Evolutionary conservation across 2,888 invertebrate species (phyloP).

Genomic region (Cartodere bifasciata): DNA sequence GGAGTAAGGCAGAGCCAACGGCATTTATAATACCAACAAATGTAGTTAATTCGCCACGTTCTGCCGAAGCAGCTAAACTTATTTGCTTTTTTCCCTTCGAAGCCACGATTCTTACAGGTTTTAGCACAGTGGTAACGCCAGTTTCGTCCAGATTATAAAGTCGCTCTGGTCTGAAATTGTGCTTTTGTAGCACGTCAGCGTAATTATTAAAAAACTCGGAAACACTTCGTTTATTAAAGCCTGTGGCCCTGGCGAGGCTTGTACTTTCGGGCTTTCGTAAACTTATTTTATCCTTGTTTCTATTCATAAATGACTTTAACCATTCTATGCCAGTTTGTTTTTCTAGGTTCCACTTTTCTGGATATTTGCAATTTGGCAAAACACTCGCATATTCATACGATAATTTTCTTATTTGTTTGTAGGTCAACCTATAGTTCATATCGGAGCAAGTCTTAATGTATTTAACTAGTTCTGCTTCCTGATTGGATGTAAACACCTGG

Average conservation of each 20-base stretch:
- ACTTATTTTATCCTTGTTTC: slow-evolving; percentile 8
- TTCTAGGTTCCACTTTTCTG: slow-evolving; percentile 5
- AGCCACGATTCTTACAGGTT: slow-evolving; percentile 8
- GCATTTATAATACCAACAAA: slow-evolving; percentile 11
- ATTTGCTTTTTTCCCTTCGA: slow-evolving; percentile 10
- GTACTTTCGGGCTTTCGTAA: slow-evolving; percentile 15
- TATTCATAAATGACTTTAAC: slow-evolving; percentile 13
- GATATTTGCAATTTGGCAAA: slow-evolving; percentile 1
- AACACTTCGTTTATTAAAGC: slow-evolving; percentile 10
- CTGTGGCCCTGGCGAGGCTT: slow-evolving; percentile 14
- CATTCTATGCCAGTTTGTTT: slow-evolving; percentile 14
- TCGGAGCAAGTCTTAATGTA: slow-evolving; percentile 13
- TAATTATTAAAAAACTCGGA: slow-evolving; percentile 12
- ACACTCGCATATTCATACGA: slow-evolving; percentile 13
- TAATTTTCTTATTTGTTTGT: slow-evolving; percentile 11
- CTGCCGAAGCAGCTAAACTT: slow-evolving; percentile 11
- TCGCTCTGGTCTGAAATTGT: slow-evolving; percentile 8
- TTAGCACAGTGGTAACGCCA: slow-evolving; percentile 8
- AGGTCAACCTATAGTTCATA: slow-evolving; percentile 14
- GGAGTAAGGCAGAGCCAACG: slow-evolving; percentile 8
- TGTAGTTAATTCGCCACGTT: slow-evolving; percentile 7
- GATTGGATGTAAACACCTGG: too few relatives aligned
- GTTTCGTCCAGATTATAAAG: slow-evolving; percentile 10
- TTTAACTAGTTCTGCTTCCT: slow-evolving; percentile 11
- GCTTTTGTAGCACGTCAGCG: slow-evolving; percentile 1